Evolutionary conservation across 30 jellyfish, hydroid and myxozoan species (phyloP), one percentile per base, ranked within the genome.

Genomic region (Mastigias papua): DNA sequence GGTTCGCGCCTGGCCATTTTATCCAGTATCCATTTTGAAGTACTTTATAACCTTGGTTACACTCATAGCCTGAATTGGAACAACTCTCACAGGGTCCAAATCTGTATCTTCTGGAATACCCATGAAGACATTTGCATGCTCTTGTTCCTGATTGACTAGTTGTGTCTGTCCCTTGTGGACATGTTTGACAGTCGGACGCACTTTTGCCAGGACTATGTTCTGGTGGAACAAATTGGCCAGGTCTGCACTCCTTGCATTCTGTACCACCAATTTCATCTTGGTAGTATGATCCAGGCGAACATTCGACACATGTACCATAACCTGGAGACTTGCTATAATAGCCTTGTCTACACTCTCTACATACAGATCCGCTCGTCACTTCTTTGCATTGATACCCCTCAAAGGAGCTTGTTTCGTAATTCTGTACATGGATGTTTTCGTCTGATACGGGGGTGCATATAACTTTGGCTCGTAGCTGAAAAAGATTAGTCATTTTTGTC

Each of bases 151-250:
- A 82, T 1, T 50, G 42, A 19, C 51, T n/a, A 49, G 60, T 71
- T 34, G 86, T 85, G 16, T 85, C 31, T 37, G 94, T 85, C 23
- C 88, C 88, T 33, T 48, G 49, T 13, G 94, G 94, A 42, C 94
- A 85, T 21, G 94, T 85, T 35, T 22, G 68, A 34, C 94, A 85
- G n/a, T 73, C 78, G 33, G 67, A 46, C 1, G 82, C 89, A 20
- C 32, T 25, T 35, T 73, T 72, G 69, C 94, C 94, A 17, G 88
- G 87, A 23, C 81, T 30, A 21, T 49, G 67, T 16, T 37, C 64
- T 1, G 81, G 88, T 31, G 82, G 75, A 16, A 85, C 94, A 34
- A 5, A 72, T 37, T 85, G 94, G 23, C 94, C 94, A 6, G 32
- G 0, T 4, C 82, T 81, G 50, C 94, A 85, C 20, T 33, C 72